These are phyloP conservation scores for Merops nubicus DNA, from an alignment of 2,113 vertebrate species.

Conservation along the genomic window DNA sequence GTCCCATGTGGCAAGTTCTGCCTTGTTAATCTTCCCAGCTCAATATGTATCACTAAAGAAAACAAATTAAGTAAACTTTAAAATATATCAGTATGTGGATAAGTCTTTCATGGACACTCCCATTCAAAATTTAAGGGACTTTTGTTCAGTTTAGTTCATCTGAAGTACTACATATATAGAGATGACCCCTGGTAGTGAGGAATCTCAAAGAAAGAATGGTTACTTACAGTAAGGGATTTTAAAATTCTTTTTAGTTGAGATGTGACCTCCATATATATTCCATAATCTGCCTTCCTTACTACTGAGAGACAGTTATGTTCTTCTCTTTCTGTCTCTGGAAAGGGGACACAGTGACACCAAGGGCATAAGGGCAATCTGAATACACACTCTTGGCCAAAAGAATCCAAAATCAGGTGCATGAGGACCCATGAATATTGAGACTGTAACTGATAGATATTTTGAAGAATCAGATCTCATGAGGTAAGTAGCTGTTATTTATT, in stretches of 20 bases:
- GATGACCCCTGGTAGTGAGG: not conserved
- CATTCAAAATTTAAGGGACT: not conserved
- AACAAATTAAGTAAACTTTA: not conserved
- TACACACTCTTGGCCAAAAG: slow-evolving; percentile 46
- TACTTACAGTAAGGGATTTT: not conserved
- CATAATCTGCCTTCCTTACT: slow-evolving; percentile 18
- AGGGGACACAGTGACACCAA: slow-evolving; percentile 50
- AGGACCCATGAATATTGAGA: slow-evolving; percentile 43
- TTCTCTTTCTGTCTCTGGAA: slow-evolving; percentile 66
- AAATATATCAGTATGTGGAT: not conserved
- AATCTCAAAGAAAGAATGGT: not conserved
- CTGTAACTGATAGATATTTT: not conserved
- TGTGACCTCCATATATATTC: slow-evolving; percentile 36
- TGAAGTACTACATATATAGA: not conserved
- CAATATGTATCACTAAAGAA: not conserved
- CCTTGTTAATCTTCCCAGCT: not conserved
- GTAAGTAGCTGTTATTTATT: slow-evolving; percentile 47
- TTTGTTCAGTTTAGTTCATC: not conserved
- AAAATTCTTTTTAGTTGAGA: not conserved
- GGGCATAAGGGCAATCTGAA: slow-evolving; percentile 55
- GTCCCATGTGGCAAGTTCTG: not conserved
- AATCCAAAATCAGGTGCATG: slow-evolving; percentile 48
- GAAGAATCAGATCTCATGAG: not conserved
- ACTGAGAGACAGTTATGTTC: slow-evolving; percentile 55
- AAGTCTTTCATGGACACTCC: not conserved